Percentiles rank a stretch among this genome's conserved stretches.
These are phyloP conservation scores for Illadopsis cleaveri DNA, from an alignment of 2,113 vertebrate genomes.

Conservation along the genomic window DNA sequence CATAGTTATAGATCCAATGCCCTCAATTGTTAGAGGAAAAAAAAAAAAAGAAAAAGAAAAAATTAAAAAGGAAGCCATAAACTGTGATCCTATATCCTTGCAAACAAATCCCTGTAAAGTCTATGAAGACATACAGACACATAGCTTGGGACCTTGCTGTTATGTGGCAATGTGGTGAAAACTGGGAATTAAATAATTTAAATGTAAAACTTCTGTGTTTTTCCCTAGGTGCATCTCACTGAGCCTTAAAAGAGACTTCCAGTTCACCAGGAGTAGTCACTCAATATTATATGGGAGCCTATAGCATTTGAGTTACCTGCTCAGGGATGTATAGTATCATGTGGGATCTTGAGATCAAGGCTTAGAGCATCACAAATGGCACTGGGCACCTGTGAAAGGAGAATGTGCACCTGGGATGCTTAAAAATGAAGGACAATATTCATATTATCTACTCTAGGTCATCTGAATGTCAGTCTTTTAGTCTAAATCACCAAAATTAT, in stretches of 20 bases:
- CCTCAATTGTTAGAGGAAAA: not conserved
- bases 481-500: not conserved
- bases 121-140: not conserved
- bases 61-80: not conserved
- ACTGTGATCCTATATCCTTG: not conserved
- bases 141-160: not conserved
- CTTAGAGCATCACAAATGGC: not conserved
- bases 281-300: too few species aligned
- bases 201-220: fast-evolving
- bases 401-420: not conserved
- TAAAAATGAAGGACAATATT: not conserved
- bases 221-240: not conserved
- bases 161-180: not conserved
- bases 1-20: not conserved
- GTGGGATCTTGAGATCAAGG: not conserved
- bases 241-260: not conserved
- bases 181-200: not conserved
- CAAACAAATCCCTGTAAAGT: not conserved
- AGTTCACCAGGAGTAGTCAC: not conserved
- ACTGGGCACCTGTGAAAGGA: not conserved
- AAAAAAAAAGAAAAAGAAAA: too few species aligned
- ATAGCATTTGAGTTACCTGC: not conserved
- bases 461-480: not conserved
- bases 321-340: not conserved
- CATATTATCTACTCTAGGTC: not conserved